Percentiles rank a stretch among this genome's conserved stretches.
Conservation (phyloP, 2,113 vertebrate genomes). For the Trogon surrucura region DNA sequence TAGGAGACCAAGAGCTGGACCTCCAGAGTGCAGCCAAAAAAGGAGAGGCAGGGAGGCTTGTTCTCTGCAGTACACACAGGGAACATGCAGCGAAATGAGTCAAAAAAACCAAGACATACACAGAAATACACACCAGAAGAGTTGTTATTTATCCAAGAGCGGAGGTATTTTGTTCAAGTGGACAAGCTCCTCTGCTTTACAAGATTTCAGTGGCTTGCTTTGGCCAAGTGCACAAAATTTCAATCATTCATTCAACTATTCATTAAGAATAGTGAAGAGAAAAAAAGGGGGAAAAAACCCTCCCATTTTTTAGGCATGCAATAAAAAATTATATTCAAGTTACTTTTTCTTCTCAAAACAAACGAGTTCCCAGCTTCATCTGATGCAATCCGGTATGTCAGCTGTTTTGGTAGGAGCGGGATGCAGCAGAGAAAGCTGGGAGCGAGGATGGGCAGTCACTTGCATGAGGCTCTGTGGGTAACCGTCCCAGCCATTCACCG, state of each 20-base stretch:
- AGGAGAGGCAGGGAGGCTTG: background rate
- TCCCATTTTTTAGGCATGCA: background rate
- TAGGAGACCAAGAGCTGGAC: background rate
- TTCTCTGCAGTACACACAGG: background rate
- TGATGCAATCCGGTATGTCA: background rate
- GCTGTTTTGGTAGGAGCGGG: background rate
- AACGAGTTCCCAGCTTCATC: background rate
- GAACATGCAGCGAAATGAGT: background rate
- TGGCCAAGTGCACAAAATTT: background rate
- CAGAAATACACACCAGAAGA: background rate
- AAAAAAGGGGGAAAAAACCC: rapidly evolving
- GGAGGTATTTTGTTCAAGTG: background rate
- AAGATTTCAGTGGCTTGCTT: background rate
- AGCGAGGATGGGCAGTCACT: background rate
- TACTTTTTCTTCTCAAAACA: background rate
- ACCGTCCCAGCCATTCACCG: background rate
- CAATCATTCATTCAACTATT: no score
- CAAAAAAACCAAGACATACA: background rate
- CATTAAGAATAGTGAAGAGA: rapidly evolving
- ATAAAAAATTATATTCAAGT: background rate
- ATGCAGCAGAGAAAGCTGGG: background rate
- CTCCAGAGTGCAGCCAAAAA: rapidly evolving
- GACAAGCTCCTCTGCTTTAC: background rate
- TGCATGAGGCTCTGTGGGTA: background rate
- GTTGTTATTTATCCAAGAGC: background rate